Evolutionary conservation across 2,113 vertebrate genomes (phyloP).

Genomic region (Sylvilagus bachmani): DNA sequence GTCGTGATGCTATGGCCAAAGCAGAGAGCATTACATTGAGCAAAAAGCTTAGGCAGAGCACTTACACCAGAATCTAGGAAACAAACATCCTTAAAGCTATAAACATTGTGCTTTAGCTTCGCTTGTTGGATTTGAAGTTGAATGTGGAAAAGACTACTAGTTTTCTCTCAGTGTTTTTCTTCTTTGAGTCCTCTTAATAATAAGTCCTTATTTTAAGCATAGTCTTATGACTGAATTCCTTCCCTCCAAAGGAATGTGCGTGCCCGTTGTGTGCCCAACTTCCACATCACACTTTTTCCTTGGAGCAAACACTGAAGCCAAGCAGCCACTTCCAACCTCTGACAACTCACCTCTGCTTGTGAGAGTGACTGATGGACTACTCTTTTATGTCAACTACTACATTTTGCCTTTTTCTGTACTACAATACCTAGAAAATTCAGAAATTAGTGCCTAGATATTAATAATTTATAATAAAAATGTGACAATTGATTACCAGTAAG

Average conservation of each 20-base stretch:
- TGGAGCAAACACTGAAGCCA: background rate
- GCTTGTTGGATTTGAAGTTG: background rate
- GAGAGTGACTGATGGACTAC: background rate
- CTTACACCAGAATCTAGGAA: background rate
- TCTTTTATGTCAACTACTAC: background rate
- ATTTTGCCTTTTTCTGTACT: background rate
- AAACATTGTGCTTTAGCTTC: background rate
- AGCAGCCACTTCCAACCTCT: background rate
- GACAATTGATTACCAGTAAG: background rate
- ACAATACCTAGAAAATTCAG: background rate
- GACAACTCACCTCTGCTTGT: background rate
- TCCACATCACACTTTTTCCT: background rate
- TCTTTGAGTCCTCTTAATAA: slow-evolving; percentile 24
- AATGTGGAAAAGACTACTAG: background rate
- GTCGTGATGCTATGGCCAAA: background rate
- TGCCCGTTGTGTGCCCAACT: background rate
- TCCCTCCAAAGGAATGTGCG: background rate
- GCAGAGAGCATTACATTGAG: background rate
- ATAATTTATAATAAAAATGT: background rate
- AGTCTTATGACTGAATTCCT: background rate
- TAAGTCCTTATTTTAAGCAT: background rate
- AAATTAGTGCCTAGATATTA: background rate
- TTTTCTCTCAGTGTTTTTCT: background rate
- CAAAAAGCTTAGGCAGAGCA: background rate
- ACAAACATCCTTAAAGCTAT: background rate